Percentiles rank a stretch among this genome's conserved stretches.
Evolutionary conservation across 1,140 invertebrate species (phyloP).

Genomic region (Drosophila trapezifrons): DNA sequence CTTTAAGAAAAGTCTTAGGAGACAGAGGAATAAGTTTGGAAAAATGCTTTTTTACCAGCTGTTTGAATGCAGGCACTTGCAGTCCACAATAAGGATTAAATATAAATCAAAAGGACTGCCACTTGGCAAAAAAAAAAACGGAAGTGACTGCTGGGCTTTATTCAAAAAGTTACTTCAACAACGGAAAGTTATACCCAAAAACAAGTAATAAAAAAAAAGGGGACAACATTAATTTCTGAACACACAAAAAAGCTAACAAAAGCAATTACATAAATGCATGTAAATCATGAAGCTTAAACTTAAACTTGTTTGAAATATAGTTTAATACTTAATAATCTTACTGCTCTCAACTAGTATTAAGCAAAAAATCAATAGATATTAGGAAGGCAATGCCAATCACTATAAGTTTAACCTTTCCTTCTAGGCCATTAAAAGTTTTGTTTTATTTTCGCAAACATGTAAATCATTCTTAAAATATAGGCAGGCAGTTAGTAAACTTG

Average conservation of each 20-base stretch:
- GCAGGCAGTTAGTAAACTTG: conserved; percentile 26
- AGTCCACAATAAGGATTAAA: conserved; percentile 24
- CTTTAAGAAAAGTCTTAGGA: conserved; percentile 2
- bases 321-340: too few species aligned
- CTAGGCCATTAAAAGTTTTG: conserved; percentile 38
- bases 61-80: background rate
- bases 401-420: conserved; percentile 24
- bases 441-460: conserved; percentile 17
- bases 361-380: conserved; percentile 12
- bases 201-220: background rate
- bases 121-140: background rate
- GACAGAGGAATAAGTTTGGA: conserved; percentile 7
- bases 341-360: background rate
- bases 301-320: too few species aligned
- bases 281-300: too few species aligned
- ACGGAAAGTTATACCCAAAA: background rate
- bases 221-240: background rate
- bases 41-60: background rate
- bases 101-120: conserved; percentile 28
- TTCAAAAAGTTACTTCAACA: conserved; percentile 14
- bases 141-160: conserved; percentile 15
- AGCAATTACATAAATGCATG: background rate
- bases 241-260: background rate
- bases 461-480: conserved; percentile 32
- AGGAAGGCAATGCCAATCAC: background rate